Conservation (phyloP, 2,888 invertebrate genomes). For the Nemotelus nigrinus region DNA sequence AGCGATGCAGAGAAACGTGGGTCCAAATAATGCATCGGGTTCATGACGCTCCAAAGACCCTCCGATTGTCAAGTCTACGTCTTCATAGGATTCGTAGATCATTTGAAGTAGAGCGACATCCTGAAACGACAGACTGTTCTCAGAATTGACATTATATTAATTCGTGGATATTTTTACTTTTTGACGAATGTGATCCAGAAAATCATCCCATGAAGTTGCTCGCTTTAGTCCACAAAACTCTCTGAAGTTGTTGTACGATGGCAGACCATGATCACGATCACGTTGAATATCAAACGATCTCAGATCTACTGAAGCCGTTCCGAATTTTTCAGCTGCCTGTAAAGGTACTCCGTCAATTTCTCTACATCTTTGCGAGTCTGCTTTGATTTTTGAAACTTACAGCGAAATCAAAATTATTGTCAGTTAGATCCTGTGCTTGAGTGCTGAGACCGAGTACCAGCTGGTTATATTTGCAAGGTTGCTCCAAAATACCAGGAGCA, state of each 20-base stretch:
- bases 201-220: slow-evolving; percentile 76
- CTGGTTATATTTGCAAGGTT: slow-evolving; percentile 72
- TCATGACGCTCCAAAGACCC: slow-evolving; percentile 83
- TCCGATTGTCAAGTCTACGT: slow-evolving; percentile 88
- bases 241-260: slow-evolving; percentile 80
- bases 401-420: slow-evolving; percentile 75
- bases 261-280: slow-evolving; percentile 86
- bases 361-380: not conserved
- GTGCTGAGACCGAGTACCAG: slow-evolving; percentile 79
- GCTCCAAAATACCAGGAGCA: slow-evolving; percentile 67
- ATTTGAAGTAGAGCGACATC: slow-evolving; percentile 71
- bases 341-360: slow-evolving; percentile 62
- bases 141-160: no score
- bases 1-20: slow-evolving; percentile 87
- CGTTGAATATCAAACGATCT: slow-evolving; percentile 86
- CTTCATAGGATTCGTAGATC: slow-evolving; percentile 77
- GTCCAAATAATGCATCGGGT: slow-evolving; percentile 81
- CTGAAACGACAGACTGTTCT: slow-evolving; percentile 46
- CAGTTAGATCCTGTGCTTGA: slow-evolving; percentile 80
- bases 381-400: slow-evolving; percentile 51
- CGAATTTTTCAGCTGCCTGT: slow-evolving; percentile 10
- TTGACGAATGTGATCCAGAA: slow-evolving; percentile 72
- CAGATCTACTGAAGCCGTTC: slow-evolving; percentile 78
- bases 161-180: slow-evolving; percentile 57
- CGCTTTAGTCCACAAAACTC: slow-evolving; percentile 78